Evolutionary conservation across 2,888 invertebrate species (phyloP), one percentile per base, ranked within the genome.

Genomic region (Oligia strigilis): DNA sequence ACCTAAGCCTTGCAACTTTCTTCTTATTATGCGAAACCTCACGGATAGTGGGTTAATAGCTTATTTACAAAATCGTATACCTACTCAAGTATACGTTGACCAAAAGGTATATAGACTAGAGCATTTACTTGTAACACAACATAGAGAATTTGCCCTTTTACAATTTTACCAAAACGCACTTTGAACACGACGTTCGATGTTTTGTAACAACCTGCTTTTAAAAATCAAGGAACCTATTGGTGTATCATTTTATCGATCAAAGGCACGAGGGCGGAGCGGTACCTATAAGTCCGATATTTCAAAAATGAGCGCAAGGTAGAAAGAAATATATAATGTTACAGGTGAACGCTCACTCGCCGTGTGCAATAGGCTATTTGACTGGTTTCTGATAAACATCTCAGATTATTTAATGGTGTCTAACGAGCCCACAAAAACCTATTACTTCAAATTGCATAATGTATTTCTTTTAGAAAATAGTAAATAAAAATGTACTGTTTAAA

Each of bases 51-150:
- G 40, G 52, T 64, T 36, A 1, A 36, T 65, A 23, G 6, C 43
- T 67, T 74, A 43, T 80, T 60, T 60, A 60, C 67, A 43, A 60
- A 62, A 74, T n/a, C 17, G 36, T 9, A 14, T 14, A 49, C 52
- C 46, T 55, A 58, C 11, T 58, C 9, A 58, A 23, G 58, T 58
- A 55, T 55, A 29, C 36, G n/a, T 40, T 65, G 17, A 8, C 46
- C 5, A 46, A 75, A 69, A 17, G 17, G 52, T 17, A 46, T 9
- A 17, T 17, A 52, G 52, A 52, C 52, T 52, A 52, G 52, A 17
- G 6, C 52, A 58, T 58, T 58, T 58, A 58, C 58, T 23, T 23
- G 58, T 23, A 58, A 58, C 23, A 23, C 9, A 58, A 58, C 23
- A 9, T 58, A 23, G 19, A 58, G 3, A 23, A 58, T 58, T 23